Evolutionary conservation across 2,797 vertebrate species (phyloP), one percentile per base, ranked within the genome.

Genomic region (Periophthalmus magnuspinnatus): DNA sequence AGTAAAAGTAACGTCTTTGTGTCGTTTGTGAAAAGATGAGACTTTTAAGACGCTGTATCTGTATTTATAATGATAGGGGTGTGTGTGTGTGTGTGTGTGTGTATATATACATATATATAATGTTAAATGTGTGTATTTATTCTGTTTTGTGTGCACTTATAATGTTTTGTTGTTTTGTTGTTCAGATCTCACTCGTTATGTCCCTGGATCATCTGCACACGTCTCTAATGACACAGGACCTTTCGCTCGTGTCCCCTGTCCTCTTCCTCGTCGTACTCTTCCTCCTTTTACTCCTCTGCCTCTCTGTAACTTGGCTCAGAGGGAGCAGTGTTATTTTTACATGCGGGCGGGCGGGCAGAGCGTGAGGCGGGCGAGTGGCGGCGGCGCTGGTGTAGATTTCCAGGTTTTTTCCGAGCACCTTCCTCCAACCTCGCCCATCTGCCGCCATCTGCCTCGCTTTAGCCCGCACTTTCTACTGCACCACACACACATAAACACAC

Each of bases 341-440:
- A 95, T 92, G 94, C 95, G 95, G 95, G 94, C 85, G 95, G 95
- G 94, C 85, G 85, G 80, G 90, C 84, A 84, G 89, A 87, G 88
- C 85, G 88, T 81, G 90, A 76, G 81, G 90, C 87, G 88, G 81
- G 90, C 81, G 89, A 82, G 86, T 83, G 89, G 84, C 79, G 86
- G 84, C 80, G 87, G 86, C 92, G 95, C 94, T 93, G 95, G 94
- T 96, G 94, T 95, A 96, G 95, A 96, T 97, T 95, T 96, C 95
- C 96, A 95, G 95, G 95, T 95, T 97, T 91, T 92, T 92, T 86
- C 95, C 94, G 95, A 96, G 95, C 95, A 96, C 97, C 97, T 97
- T 97, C 96, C 95, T 96, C 96, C 97, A 97, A 97, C 96, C 96
- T 97, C 95, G 95, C 96, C 96, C 97, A 99, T 99, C 96, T 99